Evolutionary conservation across 1,140 invertebrate species (phyloP).

Genomic region (Triops longicaudatus): DNA sequence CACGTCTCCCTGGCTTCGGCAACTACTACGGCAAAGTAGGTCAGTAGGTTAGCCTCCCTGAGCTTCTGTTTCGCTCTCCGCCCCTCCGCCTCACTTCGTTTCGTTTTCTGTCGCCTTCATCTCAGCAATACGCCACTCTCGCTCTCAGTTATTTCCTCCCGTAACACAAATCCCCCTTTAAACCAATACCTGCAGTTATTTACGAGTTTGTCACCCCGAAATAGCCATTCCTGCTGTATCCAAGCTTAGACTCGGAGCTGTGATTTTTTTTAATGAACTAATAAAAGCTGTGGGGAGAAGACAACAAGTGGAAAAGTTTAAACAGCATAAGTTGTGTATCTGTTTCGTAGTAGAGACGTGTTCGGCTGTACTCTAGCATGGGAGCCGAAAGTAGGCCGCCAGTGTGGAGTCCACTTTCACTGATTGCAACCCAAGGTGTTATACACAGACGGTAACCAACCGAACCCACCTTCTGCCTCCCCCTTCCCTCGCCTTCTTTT

Average conservation of each 20-base stretch:
- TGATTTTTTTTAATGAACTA: no score
- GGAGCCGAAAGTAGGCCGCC: conserved; percentile 6
- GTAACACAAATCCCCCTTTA: neutral
- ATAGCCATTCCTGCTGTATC: no score
- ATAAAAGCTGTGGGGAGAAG: no score
- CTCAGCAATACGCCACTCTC: neutral
- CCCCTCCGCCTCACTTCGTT: neutral
- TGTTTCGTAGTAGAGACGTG: no score
- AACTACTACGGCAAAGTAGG: neutral
- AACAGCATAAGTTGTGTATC: no score
- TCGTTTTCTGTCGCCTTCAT: neutral
- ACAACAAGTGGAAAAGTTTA: no score
- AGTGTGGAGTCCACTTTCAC: conserved; percentile 22
- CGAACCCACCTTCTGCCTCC: neutral
- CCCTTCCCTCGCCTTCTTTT: neutral
- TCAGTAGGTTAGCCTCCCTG: neutral
- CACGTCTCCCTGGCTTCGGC: neutral
- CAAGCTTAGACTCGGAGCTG: no score
- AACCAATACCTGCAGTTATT: no score
- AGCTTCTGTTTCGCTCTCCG: neutral
- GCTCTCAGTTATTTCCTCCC: neutral
- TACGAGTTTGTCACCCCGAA: no score
- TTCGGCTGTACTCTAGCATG: neutral
- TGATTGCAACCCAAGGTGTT: conserved; percentile 23
- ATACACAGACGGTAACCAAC: conserved; percentile 1